phyloP scores from a whole-genome alignment of 2,888 invertebrate genomes.

The Sesia apiformis region DNA sequence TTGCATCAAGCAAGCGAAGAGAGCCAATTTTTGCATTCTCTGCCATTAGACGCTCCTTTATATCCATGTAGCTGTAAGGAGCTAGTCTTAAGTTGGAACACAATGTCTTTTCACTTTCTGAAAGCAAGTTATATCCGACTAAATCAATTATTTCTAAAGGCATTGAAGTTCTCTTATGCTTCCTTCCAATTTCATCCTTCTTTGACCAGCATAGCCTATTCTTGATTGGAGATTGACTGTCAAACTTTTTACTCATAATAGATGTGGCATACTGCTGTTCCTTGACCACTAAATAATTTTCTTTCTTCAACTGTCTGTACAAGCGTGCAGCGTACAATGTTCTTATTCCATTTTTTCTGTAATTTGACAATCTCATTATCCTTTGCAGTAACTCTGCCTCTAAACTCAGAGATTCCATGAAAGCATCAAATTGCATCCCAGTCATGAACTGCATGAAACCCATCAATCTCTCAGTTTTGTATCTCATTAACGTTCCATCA shows the following conservation, averaged over 20 bases:
- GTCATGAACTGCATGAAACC: slow-evolving; percentile 85
- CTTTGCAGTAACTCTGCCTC: slow-evolving; percentile 80
- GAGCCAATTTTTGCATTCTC: slow-evolving; percentile 86
- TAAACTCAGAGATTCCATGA: slow-evolving; percentile 84
- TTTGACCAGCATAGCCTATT: slow-evolving; percentile 18
- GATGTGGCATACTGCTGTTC: slow-evolving; percentile 48
- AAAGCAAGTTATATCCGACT: slow-evolving; percentile 85
- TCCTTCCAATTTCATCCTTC: slow-evolving; percentile 27
- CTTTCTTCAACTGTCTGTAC: slow-evolving; percentile 78
- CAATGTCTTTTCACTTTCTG: slow-evolving; percentile 80
- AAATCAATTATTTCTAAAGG: slow-evolving; percentile 80
- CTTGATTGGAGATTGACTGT: slow-evolving; percentile 44
- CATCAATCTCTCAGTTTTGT: slow-evolving; percentile 76
- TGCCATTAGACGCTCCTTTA: slow-evolving; percentile 80
- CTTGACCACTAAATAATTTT: slow-evolving; percentile 72
- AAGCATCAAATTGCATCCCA: slow-evolving; percentile 82
- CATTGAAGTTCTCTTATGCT: slow-evolving; percentile 49
- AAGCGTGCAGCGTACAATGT: slow-evolving; percentile 77
- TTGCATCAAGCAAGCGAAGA: slow-evolving; percentile 85
- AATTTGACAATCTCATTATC: slow-evolving; percentile 76
- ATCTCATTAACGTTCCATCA: slow-evolving; percentile 74
- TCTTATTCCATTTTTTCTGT: slow-evolving; percentile 81
- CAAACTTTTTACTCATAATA: slow-evolving; percentile 49
- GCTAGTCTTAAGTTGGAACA: slow-evolving; percentile 84
- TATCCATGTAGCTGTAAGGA: slow-evolving; percentile 85